These are phyloP conservation scores for Liparis tanakae DNA, from an alignment of 2,797 vertebrate genomes.

Conservation along the genomic window DNA sequence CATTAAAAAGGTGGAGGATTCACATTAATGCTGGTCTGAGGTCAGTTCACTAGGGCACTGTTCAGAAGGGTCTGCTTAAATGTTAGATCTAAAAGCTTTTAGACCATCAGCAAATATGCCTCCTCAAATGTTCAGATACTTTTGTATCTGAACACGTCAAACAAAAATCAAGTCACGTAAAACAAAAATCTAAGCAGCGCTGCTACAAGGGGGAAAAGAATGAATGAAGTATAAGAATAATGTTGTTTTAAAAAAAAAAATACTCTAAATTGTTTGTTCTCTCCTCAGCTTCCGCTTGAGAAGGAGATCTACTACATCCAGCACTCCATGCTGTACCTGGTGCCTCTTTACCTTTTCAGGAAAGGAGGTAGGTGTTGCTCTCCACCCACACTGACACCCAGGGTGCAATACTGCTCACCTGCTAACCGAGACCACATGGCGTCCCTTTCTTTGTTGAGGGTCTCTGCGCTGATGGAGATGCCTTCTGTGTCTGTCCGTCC, in stretches of 20 bases:
- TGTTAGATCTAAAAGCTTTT: not conserved
- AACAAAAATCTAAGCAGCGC: not conserved
- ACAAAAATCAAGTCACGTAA: too few relatives aligned
- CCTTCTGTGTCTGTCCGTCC: not conserved
- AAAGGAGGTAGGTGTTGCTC: constrained; percentile 90
- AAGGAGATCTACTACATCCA: constrained; percentile 98
- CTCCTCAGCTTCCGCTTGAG: constrained; percentile 94
- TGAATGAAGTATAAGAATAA: not conserved
- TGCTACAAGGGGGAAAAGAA: not conserved
- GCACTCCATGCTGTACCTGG: constrained; percentile 96
- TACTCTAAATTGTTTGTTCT: constrained; percentile 24
- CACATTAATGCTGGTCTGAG: constrained; percentile 5
- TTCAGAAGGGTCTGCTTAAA: not conserved
- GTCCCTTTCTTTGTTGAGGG: constrained; percentile 1
- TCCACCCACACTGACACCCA: not conserved
- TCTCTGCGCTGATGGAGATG: not conserved
- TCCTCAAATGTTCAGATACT: not conserved
- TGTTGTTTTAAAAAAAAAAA: not conserved
- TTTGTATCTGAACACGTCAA: too few relatives aligned
- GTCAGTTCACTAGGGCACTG: not conserved
- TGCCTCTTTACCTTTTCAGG: constrained; percentile 94
- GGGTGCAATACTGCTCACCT: not conserved
- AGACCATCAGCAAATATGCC: not conserved
- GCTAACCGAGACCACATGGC: too few relatives aligned
- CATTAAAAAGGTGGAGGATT: not conserved